phyloP scores from a whole-genome alignment of 2,113 vertebrate genomes.

The Prolemur simus region DNA sequence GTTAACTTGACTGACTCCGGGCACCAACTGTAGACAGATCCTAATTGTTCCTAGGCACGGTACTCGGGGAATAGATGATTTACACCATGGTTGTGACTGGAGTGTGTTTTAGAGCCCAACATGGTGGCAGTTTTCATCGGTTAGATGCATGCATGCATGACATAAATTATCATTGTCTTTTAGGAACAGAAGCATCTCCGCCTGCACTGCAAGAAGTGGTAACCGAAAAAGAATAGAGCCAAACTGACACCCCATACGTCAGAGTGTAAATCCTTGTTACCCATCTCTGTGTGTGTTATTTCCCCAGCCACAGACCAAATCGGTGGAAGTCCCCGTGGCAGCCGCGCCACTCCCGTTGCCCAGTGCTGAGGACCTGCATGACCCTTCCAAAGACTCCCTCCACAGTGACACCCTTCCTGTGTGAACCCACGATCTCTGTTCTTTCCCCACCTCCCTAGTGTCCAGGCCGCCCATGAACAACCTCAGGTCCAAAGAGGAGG shows the following conservation, averaged over 20 bases:
- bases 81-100: neutral
- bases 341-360: fast-evolving
- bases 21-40: neutral
- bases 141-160: fast-evolving
- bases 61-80: neutral
- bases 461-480: neutral
- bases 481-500: neutral
- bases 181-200: slow-evolving; percentile 61
- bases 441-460: neutral
- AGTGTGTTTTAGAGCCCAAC: neutral
- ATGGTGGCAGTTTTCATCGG: neutral
- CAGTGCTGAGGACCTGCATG: neutral
- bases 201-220: slow-evolving; percentile 46
- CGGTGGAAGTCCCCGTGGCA: fast-evolving
- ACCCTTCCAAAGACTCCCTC: slow-evolving; percentile 55
- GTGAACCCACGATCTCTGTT: neutral
- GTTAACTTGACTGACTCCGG: neutral
- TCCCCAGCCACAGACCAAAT: slow-evolving; percentile 40
- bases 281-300: neutral
- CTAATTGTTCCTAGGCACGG: neutral
- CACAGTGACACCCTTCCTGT: slow-evolving; percentile 4
- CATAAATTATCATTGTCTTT: neutral
- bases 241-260: neutral
- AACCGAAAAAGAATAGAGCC: slow-evolving; percentile 68
- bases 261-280: slow-evolving; percentile 56